Conservation (phyloP, 2,888 invertebrate species). For the Nephrotoma appendiculata region DNA sequence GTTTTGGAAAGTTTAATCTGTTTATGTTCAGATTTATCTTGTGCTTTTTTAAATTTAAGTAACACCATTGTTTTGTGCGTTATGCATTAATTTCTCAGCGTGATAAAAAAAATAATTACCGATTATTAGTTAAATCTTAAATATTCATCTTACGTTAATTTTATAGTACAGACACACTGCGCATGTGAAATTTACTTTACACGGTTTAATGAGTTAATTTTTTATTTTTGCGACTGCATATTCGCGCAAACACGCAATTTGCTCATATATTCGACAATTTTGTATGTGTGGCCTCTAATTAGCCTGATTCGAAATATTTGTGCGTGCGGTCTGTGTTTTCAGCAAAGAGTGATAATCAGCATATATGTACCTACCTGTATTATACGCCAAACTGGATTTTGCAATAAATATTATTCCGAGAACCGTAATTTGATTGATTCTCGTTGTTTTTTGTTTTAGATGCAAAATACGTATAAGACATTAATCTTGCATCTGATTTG, state of each 20-base stretch:
- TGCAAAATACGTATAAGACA: not conserved
- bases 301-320: not conserved
- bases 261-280: not conserved
- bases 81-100: not conserved
- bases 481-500: not conserved
- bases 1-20: not conserved
- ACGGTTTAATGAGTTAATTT: not conserved
- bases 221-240: not conserved
- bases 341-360: not conserved
- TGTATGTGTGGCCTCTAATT: not conserved
- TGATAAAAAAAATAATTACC: not conserved
- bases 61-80: not conserved
- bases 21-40: not conserved
- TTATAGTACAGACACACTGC: not conserved
- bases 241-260: not conserved
- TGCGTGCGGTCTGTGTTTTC: not conserved
- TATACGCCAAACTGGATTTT: too few relatives aligned
- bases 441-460: not conserved
- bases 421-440: not conserved
- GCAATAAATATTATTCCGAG: not conserved
- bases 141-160: too few relatives aligned
- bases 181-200: not conserved
- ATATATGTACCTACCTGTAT: too few relatives aligned
- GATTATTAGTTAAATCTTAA: too few relatives aligned
- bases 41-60: not conserved